phyloP scores from a whole-genome alignment of 2,888 invertebrate genomes.

The Thelaira solivaga region DNA sequence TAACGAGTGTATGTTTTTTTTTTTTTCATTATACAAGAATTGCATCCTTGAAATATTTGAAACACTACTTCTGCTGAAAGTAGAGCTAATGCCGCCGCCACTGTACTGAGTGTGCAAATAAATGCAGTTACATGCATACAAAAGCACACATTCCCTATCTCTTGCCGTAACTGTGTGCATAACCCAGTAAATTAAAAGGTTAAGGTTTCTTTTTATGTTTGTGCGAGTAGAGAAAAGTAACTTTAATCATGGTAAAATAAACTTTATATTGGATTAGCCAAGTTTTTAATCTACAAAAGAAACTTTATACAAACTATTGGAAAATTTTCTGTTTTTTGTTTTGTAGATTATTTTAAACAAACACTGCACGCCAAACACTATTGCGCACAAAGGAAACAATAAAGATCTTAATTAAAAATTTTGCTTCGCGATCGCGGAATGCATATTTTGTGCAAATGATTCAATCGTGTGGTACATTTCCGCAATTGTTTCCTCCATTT shows the following conservation, averaged over 20 bases:
- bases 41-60: conserved; percentile 55
- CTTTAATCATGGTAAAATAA: background rate
- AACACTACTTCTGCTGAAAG: conserved; percentile 20
- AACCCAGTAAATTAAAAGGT: conserved; percentile 29
- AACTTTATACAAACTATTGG: conserved; percentile 3
- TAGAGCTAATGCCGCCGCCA: background rate
- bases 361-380: too few species aligned
- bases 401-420: too few species aligned
- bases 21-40: conserved; percentile 15
- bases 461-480: too few species aligned
- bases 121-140: conserved; percentile 9
- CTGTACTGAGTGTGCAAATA: conserved; percentile 31
- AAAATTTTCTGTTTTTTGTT: background rate
- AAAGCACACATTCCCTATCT: background rate
- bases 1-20: conserved; percentile 10
- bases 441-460: too few species aligned
- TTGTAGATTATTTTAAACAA: too few species aligned
- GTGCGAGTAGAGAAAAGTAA: background rate
- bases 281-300: background rate
- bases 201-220: conserved; percentile 7
- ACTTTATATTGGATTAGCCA: conserved; percentile 17
- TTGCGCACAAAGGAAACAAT: background rate
- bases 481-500: too few species aligned
- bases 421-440: too few species aligned
- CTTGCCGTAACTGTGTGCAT: background rate